Evolutionary conservation across 2,888 invertebrate species (phyloP).

Genomic region (Acronicta alni): DNA sequence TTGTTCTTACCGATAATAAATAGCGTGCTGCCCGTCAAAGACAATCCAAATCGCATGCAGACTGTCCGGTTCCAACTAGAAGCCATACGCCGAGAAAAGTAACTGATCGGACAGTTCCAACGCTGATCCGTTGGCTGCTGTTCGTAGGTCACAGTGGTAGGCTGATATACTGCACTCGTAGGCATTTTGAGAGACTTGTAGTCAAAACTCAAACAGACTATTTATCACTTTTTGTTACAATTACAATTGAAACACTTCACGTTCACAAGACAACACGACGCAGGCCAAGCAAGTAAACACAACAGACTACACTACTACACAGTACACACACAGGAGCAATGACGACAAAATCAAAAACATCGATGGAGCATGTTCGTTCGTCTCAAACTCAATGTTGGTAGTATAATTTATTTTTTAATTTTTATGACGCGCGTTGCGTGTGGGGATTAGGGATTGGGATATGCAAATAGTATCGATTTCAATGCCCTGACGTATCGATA

Average conservation of each 20-base stretch:
- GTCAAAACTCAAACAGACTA: constrained; percentile 56
- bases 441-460: too few relatives aligned
- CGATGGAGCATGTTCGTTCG: too few relatives aligned
- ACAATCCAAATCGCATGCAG: constrained; percentile 80
- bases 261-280: constrained; percentile 50
- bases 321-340: too few relatives aligned
- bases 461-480: too few relatives aligned
- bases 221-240: constrained; percentile 22
- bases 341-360: too few relatives aligned
- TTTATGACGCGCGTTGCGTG: too few relatives aligned
- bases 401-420: too few relatives aligned
- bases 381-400: too few relatives aligned
- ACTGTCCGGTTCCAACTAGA: constrained; percentile 83
- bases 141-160: constrained; percentile 94
- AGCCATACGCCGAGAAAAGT: constrained; percentile 86
- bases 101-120: constrained; percentile 89
- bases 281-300: constrained; percentile 55
- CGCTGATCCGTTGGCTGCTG: constrained; percentile 89
- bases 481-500: too few relatives aligned
- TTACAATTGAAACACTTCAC: constrained; percentile 42
- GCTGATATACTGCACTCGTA: constrained; percentile 93
- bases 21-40: constrained; percentile 81
- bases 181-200: constrained; percentile 87
- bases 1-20: constrained; percentile 80
- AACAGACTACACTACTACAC: constrained; percentile 45